Evolutionary conservation across 2,888 invertebrate species (phyloP), one percentile per base, ranked within the genome.

Genomic region (Glaucopsyche alexis): DNA sequence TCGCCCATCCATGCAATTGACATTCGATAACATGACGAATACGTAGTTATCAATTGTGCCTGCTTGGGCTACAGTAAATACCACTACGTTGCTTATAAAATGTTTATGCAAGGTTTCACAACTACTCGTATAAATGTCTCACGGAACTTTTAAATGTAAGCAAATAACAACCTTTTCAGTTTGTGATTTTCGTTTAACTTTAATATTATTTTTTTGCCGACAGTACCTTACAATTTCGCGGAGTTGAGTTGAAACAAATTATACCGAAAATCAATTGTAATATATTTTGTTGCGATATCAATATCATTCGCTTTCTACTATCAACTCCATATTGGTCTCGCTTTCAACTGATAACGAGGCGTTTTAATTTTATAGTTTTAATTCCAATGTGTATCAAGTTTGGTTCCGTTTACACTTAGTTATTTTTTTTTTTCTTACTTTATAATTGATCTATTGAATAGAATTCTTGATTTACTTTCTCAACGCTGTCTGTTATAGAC

Each of bases 271-370:
- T 67, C 67, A 45, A 49, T 69, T 13, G 69, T 49, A 49, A 69
- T 69, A 47, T 29, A 67, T 45, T 67, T 69, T 19, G 19, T 49
- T 19, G 45, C 73, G 74, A 74, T 81, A 82, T 81, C 81, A 81
- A 82, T 85, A 85, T 82, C 81, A 78, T 83, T 86, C 87, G 88
- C 90, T 90, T 90, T 90, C 89, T 87, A 87, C 81, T 80, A 83
- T 87, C 83, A 88, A 83, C 82, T 82, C n/a, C 19, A 13, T 80
- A 84, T 90, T 88, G 84, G 89, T 81, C 86, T 88, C 90, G 88
- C 90, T 91, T 90, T 90, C 90, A 84, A 81, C 79, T 83, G 84
- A 85, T 85, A 76, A 75, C 29, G 73, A 76, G 75, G 70, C 74
- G 52, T 69, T 74, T 65, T 74, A 71, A 67, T 67, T 45, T 67